Percentiles rank a stretch among this genome's conserved stretches.
These are phyloP conservation scores for Oscheius sp. DNA, from an alignment of 2,888 invertebrate genomes.

Conservation along the genomic window DNA sequence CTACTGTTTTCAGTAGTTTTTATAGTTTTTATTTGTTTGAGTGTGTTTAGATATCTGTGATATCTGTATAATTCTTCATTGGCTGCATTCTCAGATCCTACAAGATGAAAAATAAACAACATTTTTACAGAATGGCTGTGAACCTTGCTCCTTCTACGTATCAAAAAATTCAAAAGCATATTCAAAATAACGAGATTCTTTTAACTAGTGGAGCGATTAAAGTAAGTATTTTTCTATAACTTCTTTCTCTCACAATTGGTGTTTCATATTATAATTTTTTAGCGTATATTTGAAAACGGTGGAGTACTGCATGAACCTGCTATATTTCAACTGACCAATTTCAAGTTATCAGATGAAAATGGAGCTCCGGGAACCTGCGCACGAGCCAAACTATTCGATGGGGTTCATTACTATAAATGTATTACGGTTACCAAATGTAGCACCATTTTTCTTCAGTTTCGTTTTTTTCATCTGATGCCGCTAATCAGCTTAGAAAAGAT, in stretches of 20 bases:
- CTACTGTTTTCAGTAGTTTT: too few relatives aligned
- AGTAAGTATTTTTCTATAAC: background rate
- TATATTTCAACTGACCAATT: slow-evolving; percentile 21
- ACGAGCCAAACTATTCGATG: slow-evolving; percentile 47
- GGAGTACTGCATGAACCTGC: slow-evolving; percentile 4
- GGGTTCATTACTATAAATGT: slow-evolving; percentile 44
- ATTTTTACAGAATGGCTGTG: slow-evolving; percentile 4
- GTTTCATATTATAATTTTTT: background rate
- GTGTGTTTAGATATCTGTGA: too few relatives aligned
- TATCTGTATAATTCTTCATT: too few relatives aligned
- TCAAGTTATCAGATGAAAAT: slow-evolving; percentile 28
- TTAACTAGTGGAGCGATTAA: slow-evolving; percentile 24
- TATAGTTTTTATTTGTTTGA: too few relatives aligned
- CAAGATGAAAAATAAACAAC: too few relatives aligned
- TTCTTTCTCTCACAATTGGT: background rate
- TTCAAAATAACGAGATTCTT: background rate
- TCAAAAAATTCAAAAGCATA: background rate
- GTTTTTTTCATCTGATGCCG: slow-evolving; percentile 18
- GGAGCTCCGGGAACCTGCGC: slow-evolving; percentile 30
- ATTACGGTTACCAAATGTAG: background rate
- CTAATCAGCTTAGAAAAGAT: slow-evolving; percentile 4
- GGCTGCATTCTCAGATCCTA: too few relatives aligned
- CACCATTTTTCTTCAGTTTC: slow-evolving; percentile 19
- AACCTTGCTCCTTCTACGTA: background rate
- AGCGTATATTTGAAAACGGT: slow-evolving; percentile 19